These are phyloP conservation scores for Paramuricea clavata DNA, from an alignment of 92 coral and sea anemone genomes.

Conservation along the genomic window DNA sequence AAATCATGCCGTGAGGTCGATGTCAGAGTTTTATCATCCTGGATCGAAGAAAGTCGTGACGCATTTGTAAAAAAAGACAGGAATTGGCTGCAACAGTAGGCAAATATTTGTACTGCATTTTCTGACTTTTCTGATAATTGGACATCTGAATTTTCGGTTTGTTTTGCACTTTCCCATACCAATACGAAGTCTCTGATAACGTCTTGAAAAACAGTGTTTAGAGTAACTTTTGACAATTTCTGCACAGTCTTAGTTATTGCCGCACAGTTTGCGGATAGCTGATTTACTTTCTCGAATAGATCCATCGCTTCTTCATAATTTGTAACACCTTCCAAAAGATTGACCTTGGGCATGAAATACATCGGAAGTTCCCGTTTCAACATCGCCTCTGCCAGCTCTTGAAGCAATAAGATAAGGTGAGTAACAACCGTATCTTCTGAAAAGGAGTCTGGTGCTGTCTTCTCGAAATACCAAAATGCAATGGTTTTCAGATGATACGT, in stretches of 20 bases:
- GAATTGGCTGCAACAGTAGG: too few relatives aligned
- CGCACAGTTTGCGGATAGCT: background rate
- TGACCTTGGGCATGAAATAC: conserved; percentile 7
- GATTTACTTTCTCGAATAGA: background rate
- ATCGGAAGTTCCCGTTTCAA: background rate
- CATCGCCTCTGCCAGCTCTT: background rate
- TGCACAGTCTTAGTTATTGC: background rate
- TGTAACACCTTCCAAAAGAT: background rate
- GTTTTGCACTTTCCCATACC: too few relatives aligned
- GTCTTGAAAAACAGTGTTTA: too few relatives aligned
- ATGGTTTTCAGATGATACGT: conserved; percentile 11
- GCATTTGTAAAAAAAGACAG: too few relatives aligned
- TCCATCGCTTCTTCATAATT: background rate
- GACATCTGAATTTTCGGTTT: too few relatives aligned
- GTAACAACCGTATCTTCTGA: background rate
- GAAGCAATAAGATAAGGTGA: background rate
- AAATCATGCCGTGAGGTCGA: too few relatives aligned
- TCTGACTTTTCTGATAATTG: too few relatives aligned
- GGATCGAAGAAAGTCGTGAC: too few relatives aligned
- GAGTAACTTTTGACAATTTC: too few relatives aligned
- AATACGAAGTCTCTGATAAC: too few relatives aligned
- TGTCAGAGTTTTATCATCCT: too few relatives aligned
- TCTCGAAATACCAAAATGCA: conserved; percentile 17
- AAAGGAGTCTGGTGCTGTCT: background rate
- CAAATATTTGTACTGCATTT: too few relatives aligned